Evolutionary conservation across 2,888 invertebrate genomes (phyloP).

Genomic region (Endotricha flammealis): DNA sequence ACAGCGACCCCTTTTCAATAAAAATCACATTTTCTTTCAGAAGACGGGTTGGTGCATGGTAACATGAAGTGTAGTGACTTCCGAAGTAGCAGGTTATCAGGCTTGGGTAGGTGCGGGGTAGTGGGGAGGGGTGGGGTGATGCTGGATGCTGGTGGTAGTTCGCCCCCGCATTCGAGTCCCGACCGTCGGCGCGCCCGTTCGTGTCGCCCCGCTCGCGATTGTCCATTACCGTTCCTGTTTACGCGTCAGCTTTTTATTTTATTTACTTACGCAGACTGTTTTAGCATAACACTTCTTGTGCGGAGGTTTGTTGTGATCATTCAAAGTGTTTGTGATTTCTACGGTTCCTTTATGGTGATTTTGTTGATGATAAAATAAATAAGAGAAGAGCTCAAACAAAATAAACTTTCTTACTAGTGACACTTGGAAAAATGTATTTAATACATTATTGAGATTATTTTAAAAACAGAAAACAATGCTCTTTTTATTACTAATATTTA

Average conservation of each 20-base stretch:
- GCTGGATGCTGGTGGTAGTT: conserved; percentile 59
- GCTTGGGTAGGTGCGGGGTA: conserved; percentile 39
- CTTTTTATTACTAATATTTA: too few species aligned
- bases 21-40: conserved; percentile 70
- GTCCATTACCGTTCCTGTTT: conserved; percentile 38
- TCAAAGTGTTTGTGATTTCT: conserved; percentile 58
- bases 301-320: conserved; percentile 64
- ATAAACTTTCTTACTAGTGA: too few species aligned
- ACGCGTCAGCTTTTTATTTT: conserved; percentile 49
- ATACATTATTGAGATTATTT: too few species aligned
- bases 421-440: too few species aligned
- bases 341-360: conserved; percentile 36
- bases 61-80: conserved; percentile 76
- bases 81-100: conserved; percentile 78
- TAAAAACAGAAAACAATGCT: too few species aligned
- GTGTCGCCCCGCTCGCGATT: conserved; percentile 42
- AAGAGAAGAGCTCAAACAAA: too few species aligned
- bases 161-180: conserved; percentile 68
- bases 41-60: conserved; percentile 58
- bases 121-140: conserved; percentile 40
- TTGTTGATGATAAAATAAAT: neutral
- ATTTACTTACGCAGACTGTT: conserved; percentile 41
- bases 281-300: conserved; percentile 33
- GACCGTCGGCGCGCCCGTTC: conserved; percentile 53
- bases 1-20: conserved; percentile 65